Evolutionary conservation across 2,888 invertebrate genomes (phyloP).

Genomic region (Agriopis leucophaearia): DNA sequence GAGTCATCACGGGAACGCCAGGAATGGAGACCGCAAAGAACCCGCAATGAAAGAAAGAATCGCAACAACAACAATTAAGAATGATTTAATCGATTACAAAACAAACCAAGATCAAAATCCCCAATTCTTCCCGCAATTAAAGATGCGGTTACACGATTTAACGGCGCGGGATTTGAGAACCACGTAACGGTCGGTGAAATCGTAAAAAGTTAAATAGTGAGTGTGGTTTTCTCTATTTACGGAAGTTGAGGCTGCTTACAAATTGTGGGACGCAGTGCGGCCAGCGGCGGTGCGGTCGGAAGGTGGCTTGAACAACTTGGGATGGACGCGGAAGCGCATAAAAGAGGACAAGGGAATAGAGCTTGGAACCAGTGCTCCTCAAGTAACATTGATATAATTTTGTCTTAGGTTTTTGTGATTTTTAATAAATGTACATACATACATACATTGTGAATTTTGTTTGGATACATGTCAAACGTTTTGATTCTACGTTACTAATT

Average conservation of each 20-base stretch:
- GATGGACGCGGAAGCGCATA: constrained; percentile 22
- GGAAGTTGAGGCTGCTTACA: constrained; percentile 74
- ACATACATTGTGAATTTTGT: no score
- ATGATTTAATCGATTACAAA: neutral
- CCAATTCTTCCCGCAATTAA: constrained; percentile 53
- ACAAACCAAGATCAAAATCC: constrained; percentile 19
- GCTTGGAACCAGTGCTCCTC: neutral
- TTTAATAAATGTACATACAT: no score
- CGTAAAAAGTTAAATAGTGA: constrained; percentile 73
- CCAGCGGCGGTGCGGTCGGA: constrained; percentile 67
- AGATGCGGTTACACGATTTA: constrained; percentile 64
- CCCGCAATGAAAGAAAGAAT: no score
- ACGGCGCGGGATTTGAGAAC: constrained; percentile 57
- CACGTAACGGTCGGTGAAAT: constrained; percentile 65
- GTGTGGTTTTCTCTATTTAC: constrained; percentile 74
- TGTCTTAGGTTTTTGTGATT: no score
- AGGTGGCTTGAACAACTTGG: constrained; percentile 52
- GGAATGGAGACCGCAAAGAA: no score
- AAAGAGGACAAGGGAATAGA: neutral
- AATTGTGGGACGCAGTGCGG: constrained; percentile 73
- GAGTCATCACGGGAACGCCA: no score
- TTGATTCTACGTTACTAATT: no score
- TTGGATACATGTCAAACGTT: no score
- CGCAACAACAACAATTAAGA: no score
- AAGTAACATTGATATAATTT: neutral